Conservation (phyloP, 2,797 vertebrate genomes). For the Amblyopsis hoosieri region DNA sequence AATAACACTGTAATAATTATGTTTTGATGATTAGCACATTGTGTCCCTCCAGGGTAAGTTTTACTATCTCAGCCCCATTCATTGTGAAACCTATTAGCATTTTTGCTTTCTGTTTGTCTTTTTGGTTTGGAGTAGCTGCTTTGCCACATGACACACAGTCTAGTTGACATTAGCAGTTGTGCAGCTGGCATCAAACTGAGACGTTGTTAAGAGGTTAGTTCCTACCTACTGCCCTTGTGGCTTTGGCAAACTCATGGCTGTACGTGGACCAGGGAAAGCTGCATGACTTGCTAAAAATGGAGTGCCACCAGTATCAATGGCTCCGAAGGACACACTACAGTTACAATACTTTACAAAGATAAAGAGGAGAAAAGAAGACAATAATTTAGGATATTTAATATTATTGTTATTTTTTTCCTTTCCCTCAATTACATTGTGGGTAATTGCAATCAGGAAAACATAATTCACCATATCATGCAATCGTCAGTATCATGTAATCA, state of each 20-base stretch:
- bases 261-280: conserved; percentile 55
- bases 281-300: conserved; percentile 69
- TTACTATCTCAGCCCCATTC: too few species aligned
- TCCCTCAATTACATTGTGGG: conserved; percentile 59
- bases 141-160: neutral
- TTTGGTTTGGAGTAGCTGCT: conserved; percentile 8
- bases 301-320: conserved; percentile 58
- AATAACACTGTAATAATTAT: too few species aligned
- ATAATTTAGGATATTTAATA: conserved; percentile 62
- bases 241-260: conserved; percentile 58
- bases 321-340: conserved; percentile 61
- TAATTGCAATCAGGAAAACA: conserved; percentile 35
- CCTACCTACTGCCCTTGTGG: conserved; percentile 56
- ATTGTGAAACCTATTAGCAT: too few species aligned
- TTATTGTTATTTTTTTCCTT: conserved; percentile 64
- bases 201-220: conserved; percentile 39
- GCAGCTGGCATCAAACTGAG: conserved; percentile 22
- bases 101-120: neutral
- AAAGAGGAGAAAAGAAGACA: conserved; percentile 48
- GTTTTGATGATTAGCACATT: too few species aligned
- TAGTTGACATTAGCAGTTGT: neutral
- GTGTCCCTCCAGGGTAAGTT: too few species aligned
- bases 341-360: conserved; percentile 44
- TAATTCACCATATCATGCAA: conserved; percentile 43
- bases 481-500: too few species aligned